Conservation (phyloP, 2,113 vertebrate genomes). For the Apaloderma vittatum region DNA sequence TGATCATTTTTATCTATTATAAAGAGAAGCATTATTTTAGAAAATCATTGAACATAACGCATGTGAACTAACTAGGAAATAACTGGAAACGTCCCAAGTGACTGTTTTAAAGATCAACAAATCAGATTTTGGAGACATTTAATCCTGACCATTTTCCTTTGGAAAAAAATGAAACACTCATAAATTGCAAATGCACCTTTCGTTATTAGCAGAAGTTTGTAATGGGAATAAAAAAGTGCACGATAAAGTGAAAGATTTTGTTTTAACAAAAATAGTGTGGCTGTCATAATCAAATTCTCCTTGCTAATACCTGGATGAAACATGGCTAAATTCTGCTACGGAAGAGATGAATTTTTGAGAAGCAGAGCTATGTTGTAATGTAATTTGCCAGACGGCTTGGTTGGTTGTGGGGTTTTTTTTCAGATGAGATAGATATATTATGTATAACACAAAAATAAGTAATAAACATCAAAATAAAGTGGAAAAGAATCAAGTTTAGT, state of each 20-base stretch:
- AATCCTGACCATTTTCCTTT: not conserved
- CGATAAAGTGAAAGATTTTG: not conserved
- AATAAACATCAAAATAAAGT: not conserved
- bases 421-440: not conserved
- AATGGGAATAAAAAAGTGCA: not conserved
- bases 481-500: not conserved
- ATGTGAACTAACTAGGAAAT: not conserved
- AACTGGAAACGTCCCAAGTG: not conserved
- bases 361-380: not conserved
- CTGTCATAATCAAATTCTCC: not conserved
- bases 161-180: accelerated
- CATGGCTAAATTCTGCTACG: not conserved
- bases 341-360: not conserved
- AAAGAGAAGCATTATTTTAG: not conserved
- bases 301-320: not conserved
- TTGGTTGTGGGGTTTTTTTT: not conserved
- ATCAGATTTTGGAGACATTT: not conserved
- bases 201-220: not conserved
- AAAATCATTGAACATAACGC: not conserved
- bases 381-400: not conserved
- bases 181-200: not conserved
- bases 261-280: not conserved
- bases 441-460: not conserved
- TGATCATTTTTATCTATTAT: not conserved
- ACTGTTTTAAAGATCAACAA: not conserved